Evolutionary conservation across 92 coral and sea anemone genomes (phyloP), one percentile per base, ranked within the genome.

Genomic region (Umimayanthus kanabou): DNA sequence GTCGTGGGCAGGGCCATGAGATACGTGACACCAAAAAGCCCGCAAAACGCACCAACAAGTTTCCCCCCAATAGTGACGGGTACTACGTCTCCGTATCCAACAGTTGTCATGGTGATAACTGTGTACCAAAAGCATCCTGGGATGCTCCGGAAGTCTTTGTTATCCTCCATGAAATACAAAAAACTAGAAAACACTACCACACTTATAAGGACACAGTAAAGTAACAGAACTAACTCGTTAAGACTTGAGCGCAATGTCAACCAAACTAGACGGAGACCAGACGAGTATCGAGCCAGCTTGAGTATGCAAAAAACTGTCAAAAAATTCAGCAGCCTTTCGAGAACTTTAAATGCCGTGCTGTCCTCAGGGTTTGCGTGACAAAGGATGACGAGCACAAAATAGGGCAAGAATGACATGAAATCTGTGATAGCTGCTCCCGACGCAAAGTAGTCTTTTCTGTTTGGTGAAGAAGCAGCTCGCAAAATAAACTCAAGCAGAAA

Each of bases 21-120:
- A 29, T 85, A 89, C 16, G 92, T 88, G 25, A 91, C 92, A 45
- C 94, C 94, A 33, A 85, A 91, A 37, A 91, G 82, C 4, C 91
- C 94, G 70, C 94, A 91, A 22, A 91, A 84, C 29, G 90, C 92
- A 40, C 94, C 87, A 69, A 89, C 76, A 73, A 89, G 2, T 85
- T 91, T 89, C 84, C 94, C 94, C 25, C 80, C 87, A 47, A 40
- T 39, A 53, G 94, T 91, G 70, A 76, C 79, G 5, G 94, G 94
- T 26, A 88, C 76, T 50, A 89, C 53, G 88, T 91, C 94, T 65
- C 94, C 94, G 69, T 89, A 91, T 14, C 94, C 94, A 72, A 92
- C 94, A 37, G 94, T 92, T 58, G 94, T 92, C 92, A 92, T 92
- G 85, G 94, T 92, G 76, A 92, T 89, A 47, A 89, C 73, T 26